Percentiles rank a stretch among this genome's conserved stretches.
These are phyloP conservation scores for Syngnathus rostellatus DNA, from an alignment of 2,797 vertebrate genomes.

Conservation along the genomic window DNA sequence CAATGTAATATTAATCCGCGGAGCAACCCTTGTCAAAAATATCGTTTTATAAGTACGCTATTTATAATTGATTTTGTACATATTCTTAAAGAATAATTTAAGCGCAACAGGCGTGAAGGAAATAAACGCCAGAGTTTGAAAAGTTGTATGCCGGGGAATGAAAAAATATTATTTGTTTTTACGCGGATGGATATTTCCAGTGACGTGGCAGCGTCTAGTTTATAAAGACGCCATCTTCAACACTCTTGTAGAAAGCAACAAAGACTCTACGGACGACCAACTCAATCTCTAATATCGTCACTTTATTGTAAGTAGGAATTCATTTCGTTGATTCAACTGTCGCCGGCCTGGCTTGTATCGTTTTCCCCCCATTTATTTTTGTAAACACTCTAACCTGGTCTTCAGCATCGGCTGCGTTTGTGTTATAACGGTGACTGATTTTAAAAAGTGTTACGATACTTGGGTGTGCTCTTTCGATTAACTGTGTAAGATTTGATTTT, in stretches of 20 bases:
- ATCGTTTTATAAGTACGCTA: fast-evolving
- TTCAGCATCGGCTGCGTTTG: not conserved
- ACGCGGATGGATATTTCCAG: slow-evolving; percentile 47
- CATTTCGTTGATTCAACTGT: not conserved
- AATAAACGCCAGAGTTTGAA: not conserved
- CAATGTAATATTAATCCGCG: slow-evolving; percentile 47
- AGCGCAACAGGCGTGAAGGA: not conserved
- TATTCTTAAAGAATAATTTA: not conserved
- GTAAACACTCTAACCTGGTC: not conserved
- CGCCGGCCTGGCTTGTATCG: not conserved
- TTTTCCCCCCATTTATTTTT: not conserved
- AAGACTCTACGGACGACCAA: too few species aligned
- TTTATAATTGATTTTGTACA: not conserved
- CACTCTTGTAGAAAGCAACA: not conserved
- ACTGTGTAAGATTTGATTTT: not conserved
- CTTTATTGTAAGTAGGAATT: not conserved
- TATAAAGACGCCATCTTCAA: slow-evolving; percentile 21
- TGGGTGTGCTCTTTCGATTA: not conserved
- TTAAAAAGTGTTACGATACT: not conserved
- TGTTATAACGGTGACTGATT: not conserved
- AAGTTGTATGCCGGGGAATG: not conserved
- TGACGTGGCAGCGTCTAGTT: slow-evolving; percentile 42
- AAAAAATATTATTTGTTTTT: too few species aligned
- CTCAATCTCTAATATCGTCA: not conserved
- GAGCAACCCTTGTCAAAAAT: not conserved